These are phyloP conservation scores for Drosophila parthenogenetica DNA, from an alignment of 2,888 invertebrate species.

Conservation along the genomic window DNA sequence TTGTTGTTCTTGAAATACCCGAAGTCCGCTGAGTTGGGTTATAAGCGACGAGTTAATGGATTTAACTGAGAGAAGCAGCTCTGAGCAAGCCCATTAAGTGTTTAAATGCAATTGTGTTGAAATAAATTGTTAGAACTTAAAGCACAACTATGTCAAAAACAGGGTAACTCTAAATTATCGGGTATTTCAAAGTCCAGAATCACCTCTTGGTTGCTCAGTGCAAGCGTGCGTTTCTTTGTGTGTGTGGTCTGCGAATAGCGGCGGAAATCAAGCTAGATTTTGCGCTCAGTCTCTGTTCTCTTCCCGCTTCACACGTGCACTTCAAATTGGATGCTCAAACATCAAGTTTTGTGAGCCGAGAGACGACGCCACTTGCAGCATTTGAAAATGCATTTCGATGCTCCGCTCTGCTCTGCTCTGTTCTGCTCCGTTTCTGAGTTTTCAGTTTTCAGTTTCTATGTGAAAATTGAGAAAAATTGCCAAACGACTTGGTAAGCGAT, in stretches of 20 bases:
- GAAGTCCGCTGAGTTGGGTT: not conserved
- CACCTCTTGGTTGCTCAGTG: not conserved
- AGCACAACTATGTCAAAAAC: no score
- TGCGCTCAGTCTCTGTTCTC: not conserved
- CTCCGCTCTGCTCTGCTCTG: constrained; percentile 10
- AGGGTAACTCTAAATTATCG: not conserved
- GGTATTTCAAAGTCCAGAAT: not conserved
- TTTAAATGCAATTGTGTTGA: no score
- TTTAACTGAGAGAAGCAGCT: not conserved
- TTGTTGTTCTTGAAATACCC: constrained; percentile 14
- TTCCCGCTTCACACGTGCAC: constrained; percentile 18
- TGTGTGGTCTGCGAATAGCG: constrained; percentile 22
- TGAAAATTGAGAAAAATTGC: constrained; percentile 83
- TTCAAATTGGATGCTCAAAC: constrained; percentile 78
- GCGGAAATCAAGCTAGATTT: constrained; percentile 46
- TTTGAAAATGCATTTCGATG: constrained; percentile 51
- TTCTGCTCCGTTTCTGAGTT: not conserved
- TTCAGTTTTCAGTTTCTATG: constrained; percentile 67
- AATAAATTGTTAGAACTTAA: no score
- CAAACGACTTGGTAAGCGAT: constrained; percentile 81
- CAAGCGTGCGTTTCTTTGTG: not conserved
- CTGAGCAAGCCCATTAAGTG: no score
- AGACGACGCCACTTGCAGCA: constrained; percentile 23
- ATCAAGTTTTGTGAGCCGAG: constrained; percentile 54
- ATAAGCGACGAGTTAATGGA: not conserved